phyloP scores from a whole-genome alignment of 2,888 invertebrate genomes.

The Ennomos erosarius region DNA sequence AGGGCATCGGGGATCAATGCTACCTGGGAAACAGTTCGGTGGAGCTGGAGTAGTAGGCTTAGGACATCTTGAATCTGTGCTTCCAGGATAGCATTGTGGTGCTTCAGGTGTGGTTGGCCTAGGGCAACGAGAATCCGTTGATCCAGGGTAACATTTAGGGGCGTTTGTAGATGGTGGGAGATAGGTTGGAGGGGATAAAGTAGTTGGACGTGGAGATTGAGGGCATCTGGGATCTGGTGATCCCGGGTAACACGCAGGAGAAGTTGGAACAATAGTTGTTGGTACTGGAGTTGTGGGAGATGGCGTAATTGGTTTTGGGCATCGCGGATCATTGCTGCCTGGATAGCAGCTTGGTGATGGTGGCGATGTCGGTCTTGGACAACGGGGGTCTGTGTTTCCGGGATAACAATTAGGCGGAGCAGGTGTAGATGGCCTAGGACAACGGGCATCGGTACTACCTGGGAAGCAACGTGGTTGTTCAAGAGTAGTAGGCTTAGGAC shows the following conservation, averaged over 20 bases:
- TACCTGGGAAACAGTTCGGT: conserved; percentile 41
- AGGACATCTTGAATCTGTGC: conserved; percentile 40
- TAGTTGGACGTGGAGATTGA: conserved; percentile 42
- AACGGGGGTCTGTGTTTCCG: conserved; percentile 55
- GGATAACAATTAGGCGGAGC: conserved; percentile 46
- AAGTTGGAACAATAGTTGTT: conserved; percentile 23
- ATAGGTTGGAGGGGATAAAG: conserved; percentile 43
- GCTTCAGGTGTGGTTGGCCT: conserved; percentile 44
- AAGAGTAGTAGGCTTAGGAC: conserved; percentile 50
- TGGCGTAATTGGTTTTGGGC: conserved; percentile 49
- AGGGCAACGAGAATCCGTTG: conserved; percentile 50
- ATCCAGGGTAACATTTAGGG: conserved; percentile 52
- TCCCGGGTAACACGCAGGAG: conserved; percentile 48
- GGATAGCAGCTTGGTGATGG: conserved; percentile 46
- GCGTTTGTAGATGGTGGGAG: conserved; percentile 43
- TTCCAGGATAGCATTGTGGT: conserved; percentile 44
- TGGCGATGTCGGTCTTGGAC: conserved; percentile 49
- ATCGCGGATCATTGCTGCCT: conserved; percentile 49
- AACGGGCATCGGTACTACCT: background rate
- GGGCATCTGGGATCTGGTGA: conserved; percentile 62
- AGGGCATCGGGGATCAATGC: conserved; percentile 38
- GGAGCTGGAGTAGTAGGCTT: conserved; percentile 36
- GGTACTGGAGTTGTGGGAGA: conserved; percentile 37
- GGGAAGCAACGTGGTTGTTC: conserved; percentile 11
- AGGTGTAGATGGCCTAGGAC: conserved; percentile 33